These are phyloP conservation scores for Regulus satrapa DNA, from an alignment of 2,113 vertebrate genomes.

Conservation along the genomic window DNA sequence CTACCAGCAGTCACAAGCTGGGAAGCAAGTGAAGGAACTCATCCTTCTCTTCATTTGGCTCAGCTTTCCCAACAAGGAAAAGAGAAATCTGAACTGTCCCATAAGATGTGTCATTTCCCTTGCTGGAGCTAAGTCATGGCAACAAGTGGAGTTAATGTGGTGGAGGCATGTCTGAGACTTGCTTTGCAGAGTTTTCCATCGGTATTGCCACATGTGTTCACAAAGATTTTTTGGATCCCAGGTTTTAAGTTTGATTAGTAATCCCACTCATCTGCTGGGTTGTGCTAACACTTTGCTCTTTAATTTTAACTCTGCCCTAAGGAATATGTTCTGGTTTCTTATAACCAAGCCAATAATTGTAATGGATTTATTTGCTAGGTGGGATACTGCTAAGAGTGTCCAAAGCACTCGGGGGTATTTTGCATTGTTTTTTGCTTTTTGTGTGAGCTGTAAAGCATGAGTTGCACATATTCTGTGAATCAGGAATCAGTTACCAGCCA, in stretches of 20 bases:
- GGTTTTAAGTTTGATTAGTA: background rate
- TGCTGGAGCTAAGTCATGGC: background rate
- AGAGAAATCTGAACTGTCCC: background rate
- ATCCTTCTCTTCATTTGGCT: background rate
- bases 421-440: background rate
- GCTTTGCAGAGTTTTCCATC: background rate
- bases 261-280: background rate
- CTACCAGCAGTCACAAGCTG: background rate
- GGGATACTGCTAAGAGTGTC: background rate
- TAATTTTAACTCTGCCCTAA: background rate
- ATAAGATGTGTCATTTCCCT: background rate
- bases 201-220: accelerated
- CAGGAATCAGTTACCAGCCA: background rate
- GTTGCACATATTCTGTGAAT: background rate
- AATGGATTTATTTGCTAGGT: background rate
- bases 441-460: background rate
- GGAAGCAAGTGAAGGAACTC: background rate
- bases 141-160: accelerated
- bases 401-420: background rate
- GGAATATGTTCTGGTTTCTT: background rate
- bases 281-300: background rate
- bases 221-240: background rate
- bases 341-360: background rate
- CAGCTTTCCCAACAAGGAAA: background rate
- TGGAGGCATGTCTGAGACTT: background rate